phyloP scores from a whole-genome alignment of 2,888 invertebrate species.

The Crioceris asparagi region DNA sequence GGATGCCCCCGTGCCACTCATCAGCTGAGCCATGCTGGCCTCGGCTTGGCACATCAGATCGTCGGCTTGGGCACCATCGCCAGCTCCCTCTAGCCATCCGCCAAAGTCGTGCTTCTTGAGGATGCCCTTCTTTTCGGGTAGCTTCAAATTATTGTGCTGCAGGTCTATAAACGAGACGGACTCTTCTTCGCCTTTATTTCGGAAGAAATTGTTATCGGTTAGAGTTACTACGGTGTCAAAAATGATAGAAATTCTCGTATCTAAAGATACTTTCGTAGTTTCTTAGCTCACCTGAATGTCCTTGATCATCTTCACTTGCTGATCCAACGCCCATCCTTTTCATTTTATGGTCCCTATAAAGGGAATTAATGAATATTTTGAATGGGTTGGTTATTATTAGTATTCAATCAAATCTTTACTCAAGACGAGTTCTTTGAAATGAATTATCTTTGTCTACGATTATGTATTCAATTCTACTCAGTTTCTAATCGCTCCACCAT shows the following conservation, averaged over 20 bases:
- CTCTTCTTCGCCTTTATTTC: slow-evolving; percentile 52
- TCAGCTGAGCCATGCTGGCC: slow-evolving; percentile 50
- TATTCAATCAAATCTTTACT: no score
- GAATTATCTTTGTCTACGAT: no score
- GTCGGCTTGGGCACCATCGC: slow-evolving; percentile 52
- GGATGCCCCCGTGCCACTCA: slow-evolving; percentile 49
- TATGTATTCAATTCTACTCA: no score
- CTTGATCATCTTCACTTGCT: slow-evolving; percentile 66
- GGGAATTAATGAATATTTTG: no score
- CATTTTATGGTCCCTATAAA: slow-evolving; percentile 67
- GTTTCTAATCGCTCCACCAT: no score
- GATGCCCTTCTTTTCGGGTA: slow-evolving; percentile 87
- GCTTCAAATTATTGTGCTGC: slow-evolving; percentile 63
- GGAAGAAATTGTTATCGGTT: slow-evolving; percentile 9
- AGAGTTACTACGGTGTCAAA: no score
- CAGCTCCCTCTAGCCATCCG: slow-evolving; percentile 33
- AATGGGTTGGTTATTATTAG: no score
- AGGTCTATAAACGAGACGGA: slow-evolving; percentile 73
- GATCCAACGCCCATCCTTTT: slow-evolving; percentile 60
- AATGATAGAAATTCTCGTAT: no score
- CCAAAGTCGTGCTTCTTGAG: slow-evolving; percentile 78
- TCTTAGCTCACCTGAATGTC: slow-evolving; percentile 54
- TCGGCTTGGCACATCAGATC: slow-evolving; percentile 39
- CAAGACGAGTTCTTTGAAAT: no score
- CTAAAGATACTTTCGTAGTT: background rate